Base-by-base conservation (phyloP, 30 jellyfish, hydroid and myxozoan genomes). In the Chrysaora quinquecirrha region DNA sequence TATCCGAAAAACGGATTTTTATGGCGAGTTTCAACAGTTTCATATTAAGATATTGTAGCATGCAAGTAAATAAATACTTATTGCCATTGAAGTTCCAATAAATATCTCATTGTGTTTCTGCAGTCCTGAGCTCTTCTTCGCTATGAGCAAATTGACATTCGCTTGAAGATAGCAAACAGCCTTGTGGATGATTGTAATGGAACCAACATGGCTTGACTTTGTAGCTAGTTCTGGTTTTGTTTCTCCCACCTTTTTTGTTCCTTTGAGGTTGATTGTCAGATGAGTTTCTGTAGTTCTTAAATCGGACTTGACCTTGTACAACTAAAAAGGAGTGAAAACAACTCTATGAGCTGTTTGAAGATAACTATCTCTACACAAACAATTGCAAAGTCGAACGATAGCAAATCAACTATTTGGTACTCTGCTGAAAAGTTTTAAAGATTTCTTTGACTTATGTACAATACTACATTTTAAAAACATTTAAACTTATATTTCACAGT, bases 141-240 rank as follows among this genome's bases (percentile, higher is more conserved):
- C 80, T 77, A 65, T 93, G 98, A 22, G 96, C 96, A 75, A 71
- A 93, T 16, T 70, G 58, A 48, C 98, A 93, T 0, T 74, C 75
- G 3, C 30, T 65, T 34, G 43, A 48, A 3, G 71, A 54, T 72
- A 93, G 34, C 0, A 85, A 69, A 75, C 98, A 93, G 3, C 98
- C 98, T 3, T 93, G 90, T 23, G 98, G 98, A 48, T 93, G 98
- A 60, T 78, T n/a, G 28, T 56, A 30, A 86, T 80, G 84, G 74
- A 86, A 93, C 96, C 97, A 93, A 54, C 98, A 93, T 6, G 64
- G 62, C 77, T 80, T 93, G 28, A 96, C 83, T 71, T 93, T 93
- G 48, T 29, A 25, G 35, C 34, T 47, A 29, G 30, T 23, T 29
- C 65, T 76, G 52, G 52, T 63, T 33, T 29, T 68, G 20, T 71